These are phyloP conservation scores for Eudyptes chrysolophus DNA, from an alignment of 2,113 vertebrate genomes.

Conservation along the genomic window DNA sequence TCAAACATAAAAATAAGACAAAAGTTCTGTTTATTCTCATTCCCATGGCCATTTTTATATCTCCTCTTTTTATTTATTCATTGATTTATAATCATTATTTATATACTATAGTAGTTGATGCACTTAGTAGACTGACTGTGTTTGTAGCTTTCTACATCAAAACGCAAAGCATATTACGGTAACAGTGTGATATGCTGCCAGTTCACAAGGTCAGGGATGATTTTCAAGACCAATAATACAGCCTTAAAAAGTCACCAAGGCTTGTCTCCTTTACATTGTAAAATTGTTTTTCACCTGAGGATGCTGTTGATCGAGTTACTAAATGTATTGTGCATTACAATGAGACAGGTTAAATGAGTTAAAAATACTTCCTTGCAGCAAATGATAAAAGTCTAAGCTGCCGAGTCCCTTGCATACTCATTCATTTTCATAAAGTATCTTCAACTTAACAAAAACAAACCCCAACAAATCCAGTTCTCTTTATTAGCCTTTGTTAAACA, in stretches of 20 bases:
- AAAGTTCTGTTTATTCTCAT: background rate
- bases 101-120: conserved; percentile 11
- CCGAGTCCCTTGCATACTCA: background rate
- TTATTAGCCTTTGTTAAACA: background rate
- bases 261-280: background rate
- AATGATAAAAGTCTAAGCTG: background rate
- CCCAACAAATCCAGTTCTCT: background rate
- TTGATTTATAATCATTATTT: conserved; percentile 9
- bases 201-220: background rate
- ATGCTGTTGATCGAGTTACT: background rate
- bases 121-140: background rate
- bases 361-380: background rate
- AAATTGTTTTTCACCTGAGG: conserved; percentile 31
- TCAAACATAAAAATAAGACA: background rate
- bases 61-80: background rate
- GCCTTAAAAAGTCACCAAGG: background rate
- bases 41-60: background rate
- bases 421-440: background rate
- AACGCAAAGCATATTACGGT: background rate
- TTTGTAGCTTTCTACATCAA: background rate
- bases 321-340: background rate
- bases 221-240: conserved; percentile 22
- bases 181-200: background rate
- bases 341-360: background rate
- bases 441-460: background rate